Evolutionary conservation across 1,140 invertebrate genomes (phyloP).

Genomic region (Solen grandis): DNA sequence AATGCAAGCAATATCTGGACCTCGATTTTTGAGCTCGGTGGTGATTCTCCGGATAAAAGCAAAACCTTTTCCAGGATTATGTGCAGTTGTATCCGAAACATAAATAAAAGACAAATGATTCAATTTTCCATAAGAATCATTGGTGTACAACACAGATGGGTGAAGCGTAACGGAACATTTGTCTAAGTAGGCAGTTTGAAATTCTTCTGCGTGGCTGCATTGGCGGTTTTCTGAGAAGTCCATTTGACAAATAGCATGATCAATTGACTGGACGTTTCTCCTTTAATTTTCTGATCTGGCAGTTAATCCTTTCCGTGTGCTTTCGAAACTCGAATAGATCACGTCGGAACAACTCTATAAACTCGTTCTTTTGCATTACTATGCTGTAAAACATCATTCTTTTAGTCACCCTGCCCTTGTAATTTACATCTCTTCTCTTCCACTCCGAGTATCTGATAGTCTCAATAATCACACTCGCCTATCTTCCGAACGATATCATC

Average conservation of each 20-base stretch:
- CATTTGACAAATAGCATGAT: constrained; percentile 43
- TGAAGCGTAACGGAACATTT: not conserved
- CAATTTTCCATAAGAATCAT: not conserved
- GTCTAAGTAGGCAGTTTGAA: not conserved
- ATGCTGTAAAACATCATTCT: not conserved
- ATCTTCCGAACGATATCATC: not conserved
- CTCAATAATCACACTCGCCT: not conserved
- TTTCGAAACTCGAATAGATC: constrained; percentile 9
- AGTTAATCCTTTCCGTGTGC: constrained; percentile 5
- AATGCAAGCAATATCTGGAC: constrained; percentile 1
- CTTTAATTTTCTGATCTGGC: constrained; percentile 1
- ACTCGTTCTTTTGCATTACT: constrained; percentile 11
- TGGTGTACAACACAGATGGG: not conserved
- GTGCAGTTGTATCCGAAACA: not conserved
- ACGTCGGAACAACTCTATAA: not conserved
- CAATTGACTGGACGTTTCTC: constrained; percentile 3
- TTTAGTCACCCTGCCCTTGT: constrained; percentile 13
- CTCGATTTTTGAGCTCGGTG: not conserved
- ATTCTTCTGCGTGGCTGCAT: not conserved
- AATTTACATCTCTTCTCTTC: constrained; percentile 11
- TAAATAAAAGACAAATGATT: not conserved
- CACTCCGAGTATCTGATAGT: constrained; percentile 22
- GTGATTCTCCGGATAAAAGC: constrained; percentile 19
- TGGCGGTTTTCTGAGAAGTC: constrained; percentile 31
- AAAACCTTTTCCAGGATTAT: constrained; percentile 27